Evolutionary conservation across 1,140 invertebrate genomes (phyloP).

Genomic region (Drosophila equinoxialis): DNA sequence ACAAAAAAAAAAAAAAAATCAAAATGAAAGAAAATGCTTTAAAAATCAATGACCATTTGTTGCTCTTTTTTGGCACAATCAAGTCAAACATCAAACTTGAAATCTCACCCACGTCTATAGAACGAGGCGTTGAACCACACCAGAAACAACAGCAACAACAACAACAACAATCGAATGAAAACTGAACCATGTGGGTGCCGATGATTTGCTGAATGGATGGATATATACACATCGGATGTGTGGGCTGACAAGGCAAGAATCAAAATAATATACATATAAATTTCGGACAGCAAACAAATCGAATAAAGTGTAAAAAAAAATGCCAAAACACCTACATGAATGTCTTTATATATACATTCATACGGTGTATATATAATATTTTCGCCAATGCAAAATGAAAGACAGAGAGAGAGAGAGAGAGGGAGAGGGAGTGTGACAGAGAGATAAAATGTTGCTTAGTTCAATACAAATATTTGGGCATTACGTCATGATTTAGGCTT

Average conservation of each 20-base stretch:
- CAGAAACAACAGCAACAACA: constrained; percentile 35
- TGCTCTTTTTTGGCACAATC: constrained; percentile 57
- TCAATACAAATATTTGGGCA: constrained; percentile 35
- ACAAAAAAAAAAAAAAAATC: constrained; percentile 26
- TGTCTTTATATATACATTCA: constrained; percentile 43
- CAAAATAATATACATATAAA: constrained; percentile 20
- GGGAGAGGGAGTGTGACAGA: no score
- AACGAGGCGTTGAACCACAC: constrained; percentile 76
- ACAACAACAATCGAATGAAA: constrained; percentile 11
- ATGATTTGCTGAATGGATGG: constrained; percentile 15
- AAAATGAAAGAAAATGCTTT: constrained; percentile 44
- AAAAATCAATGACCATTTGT: constrained; percentile 72
- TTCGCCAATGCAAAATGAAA: constrained; percentile 23
- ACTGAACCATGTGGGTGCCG: constrained; percentile 32
- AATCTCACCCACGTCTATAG: constrained; percentile 65
- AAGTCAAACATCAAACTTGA: constrained; percentile 67
- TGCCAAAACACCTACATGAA: constrained; percentile 56
- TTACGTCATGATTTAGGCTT: constrained; percentile 44
- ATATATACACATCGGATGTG: constrained; percentile 22
- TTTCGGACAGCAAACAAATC: constrained; percentile 59
- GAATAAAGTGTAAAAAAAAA: constrained; percentile 56
- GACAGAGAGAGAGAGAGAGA: no score
- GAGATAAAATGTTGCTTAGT: background rate
- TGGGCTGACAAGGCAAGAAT: constrained; percentile 47
- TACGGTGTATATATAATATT: constrained; percentile 1